A percentile compares a stretch with the other conserved stretches of the same genome.
Conservation (phyloP, 2,797 vertebrate genomes). For the Mallotus villosus region DNA sequence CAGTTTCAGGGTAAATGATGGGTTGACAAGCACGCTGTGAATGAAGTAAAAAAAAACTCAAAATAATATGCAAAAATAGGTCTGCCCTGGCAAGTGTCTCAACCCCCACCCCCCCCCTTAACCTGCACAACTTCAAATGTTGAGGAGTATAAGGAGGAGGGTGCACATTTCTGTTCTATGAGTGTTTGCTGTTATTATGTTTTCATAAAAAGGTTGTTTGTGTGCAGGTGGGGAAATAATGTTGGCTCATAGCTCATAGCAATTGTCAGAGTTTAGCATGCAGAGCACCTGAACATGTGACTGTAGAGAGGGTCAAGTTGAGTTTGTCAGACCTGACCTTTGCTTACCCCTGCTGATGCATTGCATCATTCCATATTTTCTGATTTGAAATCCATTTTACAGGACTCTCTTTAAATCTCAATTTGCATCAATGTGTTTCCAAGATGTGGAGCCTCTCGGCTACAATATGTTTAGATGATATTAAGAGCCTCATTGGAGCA, state of each 20-base stretch:
- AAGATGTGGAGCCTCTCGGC: conserved; percentile 39
- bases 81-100: conserved; percentile 26
- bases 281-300: too few relatives aligned
- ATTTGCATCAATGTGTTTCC: conserved; percentile 45
- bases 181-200: conserved; percentile 9
- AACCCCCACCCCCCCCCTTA: conserved; percentile 22
- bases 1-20: conserved; percentile 50
- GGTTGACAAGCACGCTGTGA: conserved; percentile 40
- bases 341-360: conserved; percentile 5
- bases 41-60: conserved; percentile 45
- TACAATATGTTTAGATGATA: conserved; percentile 54
- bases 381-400: conserved; percentile 24
- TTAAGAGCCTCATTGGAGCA: conserved; percentile 51
- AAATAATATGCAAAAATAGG: conserved; percentile 40
- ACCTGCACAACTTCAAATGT: conserved; percentile 22
- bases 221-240: too few relatives aligned
- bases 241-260: too few relatives aligned
- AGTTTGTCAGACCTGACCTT: conserved; percentile 3
- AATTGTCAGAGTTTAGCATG: too few relatives aligned
- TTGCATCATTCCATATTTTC: conserved; percentile 7
- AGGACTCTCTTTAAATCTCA: conserved; percentile 42
- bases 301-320: not conserved
- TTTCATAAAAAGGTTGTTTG: not conserved
- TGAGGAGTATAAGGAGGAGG: conserved; percentile 21
- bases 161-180: not conserved